Conservation (phyloP, 2,888 invertebrate species). For the Ellobium chinense region DNA sequence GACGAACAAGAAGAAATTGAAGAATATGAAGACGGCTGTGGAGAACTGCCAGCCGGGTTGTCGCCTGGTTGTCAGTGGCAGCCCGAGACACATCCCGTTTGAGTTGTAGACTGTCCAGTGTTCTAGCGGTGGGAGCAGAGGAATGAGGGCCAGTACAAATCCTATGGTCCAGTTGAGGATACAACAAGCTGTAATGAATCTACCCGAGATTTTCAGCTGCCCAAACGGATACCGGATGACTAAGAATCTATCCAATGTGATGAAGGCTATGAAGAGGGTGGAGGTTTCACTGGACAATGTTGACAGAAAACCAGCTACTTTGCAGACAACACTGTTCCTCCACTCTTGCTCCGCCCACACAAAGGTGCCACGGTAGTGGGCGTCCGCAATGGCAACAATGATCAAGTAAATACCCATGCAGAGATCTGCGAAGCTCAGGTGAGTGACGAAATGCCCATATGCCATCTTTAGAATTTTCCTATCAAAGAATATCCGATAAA, state of each 20-base stretch:
- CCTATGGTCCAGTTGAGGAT: constrained; percentile 47
- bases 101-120: constrained; percentile 41
- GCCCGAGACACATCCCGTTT: constrained; percentile 74
- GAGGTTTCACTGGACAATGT: constrained; percentile 82
- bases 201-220: constrained; percentile 19
- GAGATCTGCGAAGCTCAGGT: constrained; percentile 57
- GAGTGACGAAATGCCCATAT: constrained; percentile 53
- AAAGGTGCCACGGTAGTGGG: constrained; percentile 55
- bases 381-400: constrained; percentile 58
- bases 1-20: constrained; percentile 72
- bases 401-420: constrained; percentile 61
- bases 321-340: constrained; percentile 57
- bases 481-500: constrained; percentile 55
- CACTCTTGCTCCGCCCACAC: constrained; percentile 58
- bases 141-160: constrained; percentile 65
- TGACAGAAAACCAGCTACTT: constrained; percentile 57
- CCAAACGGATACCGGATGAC: constrained; percentile 83
- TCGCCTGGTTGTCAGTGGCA: constrained; percentile 73
- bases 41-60: constrained; percentile 76
- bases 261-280: constrained; percentile 82
- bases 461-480: constrained; percentile 50
- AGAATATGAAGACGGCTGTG: constrained; percentile 70
- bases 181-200: background rate
- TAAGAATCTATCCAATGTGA: constrained; percentile 84
- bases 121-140: constrained; percentile 59